Percentiles rank a stretch among this genome's conserved stretches.
These are phyloP conservation scores for Capra hircus DNA, from an alignment of 2,113 vertebrate species.

Conservation along the genomic window DNA sequence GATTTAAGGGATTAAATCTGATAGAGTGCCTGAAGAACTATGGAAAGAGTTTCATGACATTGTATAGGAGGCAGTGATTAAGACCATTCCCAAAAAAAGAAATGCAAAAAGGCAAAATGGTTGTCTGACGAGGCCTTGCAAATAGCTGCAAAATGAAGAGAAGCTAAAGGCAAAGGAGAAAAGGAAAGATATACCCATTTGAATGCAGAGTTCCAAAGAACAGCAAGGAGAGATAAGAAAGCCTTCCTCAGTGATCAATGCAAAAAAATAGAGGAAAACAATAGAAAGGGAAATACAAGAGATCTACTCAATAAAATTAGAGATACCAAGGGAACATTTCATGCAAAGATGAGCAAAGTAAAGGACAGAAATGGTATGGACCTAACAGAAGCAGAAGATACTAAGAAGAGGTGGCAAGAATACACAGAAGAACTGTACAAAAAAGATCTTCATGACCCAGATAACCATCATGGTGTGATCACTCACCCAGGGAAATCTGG, in stretches of 20 bases:
- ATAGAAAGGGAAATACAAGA: neutral
- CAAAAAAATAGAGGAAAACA: neutral
- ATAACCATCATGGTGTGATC: neutral
- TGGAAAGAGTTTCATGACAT: neutral
- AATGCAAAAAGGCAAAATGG: neutral
- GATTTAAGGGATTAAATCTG: neutral
- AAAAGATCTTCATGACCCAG: neutral
- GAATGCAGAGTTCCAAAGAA: neutral
- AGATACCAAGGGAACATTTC: neutral
- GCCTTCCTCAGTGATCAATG: neutral
- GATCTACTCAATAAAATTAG: neutral
- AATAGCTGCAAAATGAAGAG: neutral
- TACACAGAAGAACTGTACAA: neutral
- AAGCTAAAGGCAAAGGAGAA: neutral
- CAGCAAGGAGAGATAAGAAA: neutral
- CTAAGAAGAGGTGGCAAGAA: neutral
- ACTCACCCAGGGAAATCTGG: neutral
- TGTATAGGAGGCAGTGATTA: neutral
- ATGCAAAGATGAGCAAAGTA: neutral
- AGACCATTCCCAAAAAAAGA: neutral
- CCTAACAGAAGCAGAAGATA: neutral
- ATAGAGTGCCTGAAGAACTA: neutral
- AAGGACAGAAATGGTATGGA: neutral
- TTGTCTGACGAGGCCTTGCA: neutral
- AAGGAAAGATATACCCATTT: neutral